Base-by-base conservation (phyloP, 2,797 vertebrate genomes). In the Eremophila alpestris region DNA sequence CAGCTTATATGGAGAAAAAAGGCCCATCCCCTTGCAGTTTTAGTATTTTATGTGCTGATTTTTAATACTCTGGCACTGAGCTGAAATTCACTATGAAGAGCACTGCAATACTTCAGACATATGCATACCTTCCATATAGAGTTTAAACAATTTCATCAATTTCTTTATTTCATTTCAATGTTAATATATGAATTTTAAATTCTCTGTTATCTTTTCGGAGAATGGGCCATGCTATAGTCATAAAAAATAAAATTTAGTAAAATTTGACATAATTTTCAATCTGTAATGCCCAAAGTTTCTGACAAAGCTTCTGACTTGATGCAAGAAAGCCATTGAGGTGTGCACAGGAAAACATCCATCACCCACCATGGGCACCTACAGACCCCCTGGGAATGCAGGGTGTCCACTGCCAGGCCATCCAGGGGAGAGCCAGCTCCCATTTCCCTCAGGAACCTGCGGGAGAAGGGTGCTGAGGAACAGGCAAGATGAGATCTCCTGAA, bases 301-400 rank as follows among this genome's bases (percentile, higher is more conserved):
- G 49, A 0, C 2, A 67, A 32, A 48, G 10, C 59, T 83, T 81
- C 43, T 64, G 8, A 10, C 23, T 12, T 79, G 34, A 41, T 62
- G 7, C 12, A 76, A 48, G 55, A 74, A 56, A 63, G 4, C 7
- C 34, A 16, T 34, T 46, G 46, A 76, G 41, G 0, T 4, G 16
- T 4, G 2, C n/a, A 24, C 9, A 67, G 32, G 20, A 70, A 68
- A 68, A 41, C 11, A 45, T 8, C 5, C 1, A 2, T 11, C 20
- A n/a, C 24, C 21, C 13, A n/a, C 36, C 16, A 3, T 1, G 14
- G 23, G 38, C 34, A 54, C 2, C 21, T 52, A 10, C 8, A 58
- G 34, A 58, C 2, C 15, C 15, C 26, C 32, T 62, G 43, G 19
- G 24, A 34, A 24, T 1, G 0, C 1, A 36, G 17, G 4, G 6